Evolutionary conservation across 2,113 vertebrate species (phyloP).

Genomic region (Elgaria multicarinata): DNA sequence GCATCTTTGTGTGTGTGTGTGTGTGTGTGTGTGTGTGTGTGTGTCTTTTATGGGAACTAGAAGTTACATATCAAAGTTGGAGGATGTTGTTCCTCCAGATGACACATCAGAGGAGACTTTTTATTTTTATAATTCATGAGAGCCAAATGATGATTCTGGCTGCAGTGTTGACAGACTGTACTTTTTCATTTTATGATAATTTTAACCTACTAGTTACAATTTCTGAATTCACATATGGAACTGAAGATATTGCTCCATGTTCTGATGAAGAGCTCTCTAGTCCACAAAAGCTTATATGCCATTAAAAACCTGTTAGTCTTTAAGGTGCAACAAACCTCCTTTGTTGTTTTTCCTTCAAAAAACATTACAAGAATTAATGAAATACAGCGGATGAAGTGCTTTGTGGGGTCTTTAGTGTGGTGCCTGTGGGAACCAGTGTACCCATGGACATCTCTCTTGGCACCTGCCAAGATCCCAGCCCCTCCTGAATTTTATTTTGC

Average conservation of each 20-base stretch:
- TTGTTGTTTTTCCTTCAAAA: background rate
- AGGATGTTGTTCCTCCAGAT: background rate
- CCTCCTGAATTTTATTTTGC: no score
- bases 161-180: background rate
- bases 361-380: rapidly evolving
- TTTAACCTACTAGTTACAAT: background rate
- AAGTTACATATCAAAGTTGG: background rate
- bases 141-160: rapidly evolving
- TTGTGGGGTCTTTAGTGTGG: no score
- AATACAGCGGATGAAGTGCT: background rate
- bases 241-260: background rate
- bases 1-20: no score
- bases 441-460: no score
- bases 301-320: no score
- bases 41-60: background rate
- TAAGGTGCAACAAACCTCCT: background rate
- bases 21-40: no score
- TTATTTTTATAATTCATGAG: background rate
- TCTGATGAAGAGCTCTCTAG: background rate
- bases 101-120: rapidly evolving
- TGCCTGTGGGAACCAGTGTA: no score
- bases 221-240: background rate
- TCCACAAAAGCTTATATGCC: background rate
- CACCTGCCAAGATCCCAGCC: no score
- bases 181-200: background rate